Evolutionary conservation across 2,888 invertebrate species (phyloP).

Genomic region (Cheilosia pagana): DNA sequence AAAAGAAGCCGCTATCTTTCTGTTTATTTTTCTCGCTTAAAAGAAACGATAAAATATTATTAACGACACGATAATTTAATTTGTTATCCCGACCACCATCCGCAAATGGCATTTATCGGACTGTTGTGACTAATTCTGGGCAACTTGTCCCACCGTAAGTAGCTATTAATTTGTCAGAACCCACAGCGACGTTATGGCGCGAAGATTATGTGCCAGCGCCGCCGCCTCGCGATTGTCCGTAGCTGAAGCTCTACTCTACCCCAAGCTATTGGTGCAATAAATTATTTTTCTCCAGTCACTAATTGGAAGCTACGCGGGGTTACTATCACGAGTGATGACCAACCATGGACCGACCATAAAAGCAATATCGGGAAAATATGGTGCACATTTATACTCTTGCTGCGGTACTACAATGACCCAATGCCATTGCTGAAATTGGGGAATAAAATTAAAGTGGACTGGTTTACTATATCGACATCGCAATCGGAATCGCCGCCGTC

Average conservation of each 20-base stretch:
- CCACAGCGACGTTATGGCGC: slow-evolving; percentile 50
- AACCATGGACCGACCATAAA: slow-evolving; percentile 40
- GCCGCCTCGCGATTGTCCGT: slow-evolving; percentile 33
- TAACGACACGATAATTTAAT: slow-evolving; percentile 71
- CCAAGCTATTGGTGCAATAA: slow-evolving; percentile 51
- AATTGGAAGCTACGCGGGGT: slow-evolving; percentile 59
- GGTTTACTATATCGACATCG: slow-evolving; percentile 51
- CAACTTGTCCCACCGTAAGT: slow-evolving; percentile 66
- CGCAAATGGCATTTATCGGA: slow-evolving; percentile 67
- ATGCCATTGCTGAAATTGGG: slow-evolving; percentile 64
- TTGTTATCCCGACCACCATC: slow-evolving; percentile 36
- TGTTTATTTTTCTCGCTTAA: slow-evolving; percentile 18
- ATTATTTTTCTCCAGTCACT: slow-evolving; percentile 57
- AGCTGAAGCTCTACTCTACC: slow-evolving; percentile 19
- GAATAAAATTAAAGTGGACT: slow-evolving; percentile 69
- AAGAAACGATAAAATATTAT: slow-evolving; percentile 69
- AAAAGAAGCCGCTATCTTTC: slow-evolving; percentile 3
- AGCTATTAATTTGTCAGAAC: slow-evolving; percentile 72
- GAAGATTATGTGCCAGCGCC: slow-evolving; percentile 47
- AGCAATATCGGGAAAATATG: slow-evolving; percentile 56
- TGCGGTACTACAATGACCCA: slow-evolving; percentile 58
- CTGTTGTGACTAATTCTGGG: slow-evolving; percentile 72
- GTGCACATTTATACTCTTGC: slow-evolving; percentile 56
- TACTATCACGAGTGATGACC: slow-evolving; percentile 42
- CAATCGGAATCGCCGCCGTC: slow-evolving; percentile 20